Evolutionary conservation across 2,888 invertebrate species (phyloP), one percentile per base, ranked within the genome.

Genomic region (Leucophora obtusa): DNA sequence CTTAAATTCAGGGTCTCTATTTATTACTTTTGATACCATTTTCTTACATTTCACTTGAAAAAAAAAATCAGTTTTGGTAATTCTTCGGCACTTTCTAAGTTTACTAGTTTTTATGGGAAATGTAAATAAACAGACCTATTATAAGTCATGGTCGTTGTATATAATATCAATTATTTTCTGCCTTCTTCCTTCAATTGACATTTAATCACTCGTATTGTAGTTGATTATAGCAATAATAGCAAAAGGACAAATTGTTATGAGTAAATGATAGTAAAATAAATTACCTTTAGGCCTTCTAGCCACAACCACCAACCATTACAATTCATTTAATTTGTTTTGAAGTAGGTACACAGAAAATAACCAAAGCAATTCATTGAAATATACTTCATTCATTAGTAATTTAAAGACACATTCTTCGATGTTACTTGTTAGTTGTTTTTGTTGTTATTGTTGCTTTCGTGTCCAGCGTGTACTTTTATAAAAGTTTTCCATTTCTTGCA

Each of bases 221-320:
- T 81, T 81, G 81, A 81, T 81, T 70, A 66, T 65, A 50, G 77
- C 73, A 81, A 81, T 81, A 77, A 77, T 70, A 70, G 51, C n/a
- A 35, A 43, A 81, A 81, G 81, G 77, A 81, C 81, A 81, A 81
- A 81, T 81, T 81, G 77, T 81, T 77, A 70, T 77, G 70, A 33
- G 60, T 28, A 28, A 71, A 60, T 60, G 47, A 50, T 60, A 66
- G 72, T 78, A 68, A 78, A 60, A 78, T 72, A 78, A 78, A 78
- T 47, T 60, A 56, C 59, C 66, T 60, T 8, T 3, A 66, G 71
- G 28, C 28, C 28, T 28, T 28, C 4, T 6, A 1, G 28, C 4
- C 7, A 28, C 60, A 66, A 17, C 56, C 15, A 56, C n/a, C 47
- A 60, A 24, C 71, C n/a, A 66, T 66, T 71, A 35, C 66, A 78